Evolutionary conservation across 2,797 vertebrate genomes (phyloP).

Genomic region (Siniperca scherzeri): DNA sequence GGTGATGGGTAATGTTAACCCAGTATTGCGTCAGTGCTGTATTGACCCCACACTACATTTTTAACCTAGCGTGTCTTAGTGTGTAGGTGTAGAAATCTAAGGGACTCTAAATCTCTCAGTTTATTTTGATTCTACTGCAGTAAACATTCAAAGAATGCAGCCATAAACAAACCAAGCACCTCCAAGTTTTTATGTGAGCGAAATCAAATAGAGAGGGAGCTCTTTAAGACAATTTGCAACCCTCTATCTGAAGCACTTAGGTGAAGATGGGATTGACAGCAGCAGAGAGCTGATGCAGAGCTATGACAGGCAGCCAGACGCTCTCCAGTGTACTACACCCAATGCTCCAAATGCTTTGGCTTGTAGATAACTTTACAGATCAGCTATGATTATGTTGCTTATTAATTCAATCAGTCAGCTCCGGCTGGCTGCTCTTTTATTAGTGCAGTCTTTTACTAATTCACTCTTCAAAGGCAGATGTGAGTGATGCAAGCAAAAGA

Average conservation of each 20-base stretch:
- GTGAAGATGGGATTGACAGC: constrained; percentile 69
- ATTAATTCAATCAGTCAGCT: constrained; percentile 79
- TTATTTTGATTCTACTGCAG: constrained; percentile 45
- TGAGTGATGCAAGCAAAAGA: constrained; percentile 61
- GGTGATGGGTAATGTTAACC: no score
- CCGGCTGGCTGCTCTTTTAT: constrained; percentile 75
- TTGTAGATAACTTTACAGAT: constrained; percentile 75
- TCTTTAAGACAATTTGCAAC: constrained; percentile 66
- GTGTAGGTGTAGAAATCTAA: neutral
- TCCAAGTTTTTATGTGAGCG: constrained; percentile 50
- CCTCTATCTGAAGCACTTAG: constrained; percentile 72
- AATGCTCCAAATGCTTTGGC: constrained; percentile 61
- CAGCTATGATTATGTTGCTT: constrained; percentile 74
- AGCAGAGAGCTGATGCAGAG: constrained; percentile 56
- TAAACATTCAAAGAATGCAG: constrained; percentile 56
- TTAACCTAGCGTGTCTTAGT: no score
- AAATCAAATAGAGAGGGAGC: constrained; percentile 53
- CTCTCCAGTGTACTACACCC: constrained; percentile 54
- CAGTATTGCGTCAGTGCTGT: no score
- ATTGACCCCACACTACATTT: no score
- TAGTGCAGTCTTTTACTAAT: constrained; percentile 70
- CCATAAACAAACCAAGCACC: constrained; percentile 50
- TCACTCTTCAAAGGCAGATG: constrained; percentile 67
- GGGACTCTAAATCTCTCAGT: constrained; percentile 4
- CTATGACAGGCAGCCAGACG: constrained; percentile 64